Base-by-base conservation (phyloP, 2,888 invertebrate genomes). In the Diarsia brunnea region DNA sequence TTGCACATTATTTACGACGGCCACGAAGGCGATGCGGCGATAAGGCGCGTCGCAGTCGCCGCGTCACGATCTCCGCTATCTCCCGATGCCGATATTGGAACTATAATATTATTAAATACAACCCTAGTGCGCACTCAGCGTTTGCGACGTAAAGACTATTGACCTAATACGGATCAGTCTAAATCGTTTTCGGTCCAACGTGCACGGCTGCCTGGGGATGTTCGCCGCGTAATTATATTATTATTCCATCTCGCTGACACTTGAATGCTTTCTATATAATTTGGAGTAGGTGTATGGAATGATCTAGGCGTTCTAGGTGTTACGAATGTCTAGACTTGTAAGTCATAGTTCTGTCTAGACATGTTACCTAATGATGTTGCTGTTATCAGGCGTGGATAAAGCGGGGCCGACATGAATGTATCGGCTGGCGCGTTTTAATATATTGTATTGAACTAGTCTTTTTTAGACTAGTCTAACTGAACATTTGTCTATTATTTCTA, bases 1-100 rank as follows among this genome's bases (percentile, higher is more conserved):
- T 95, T 95, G 95, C 95, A 94, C 95, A 95, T 96, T 96, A 96
- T 96, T 96, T 96, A 96, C 96, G 95, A 95, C 91, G 93, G 91
- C 95, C 96, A 96, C 96, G 96, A 96, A 95, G 92, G 90, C 95
- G 96, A 96, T 96, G 94, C 93, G 89, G 92, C 94, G 96, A 96
- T 96, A 96, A 96, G 95, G 95, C 94, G 94, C 95, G 95, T 96
- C 96, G 95, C 95, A 95, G 94, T 93, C 95, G 92, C 95, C 93
- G 93, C 95, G 95, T 96, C 96, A 96, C 96, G 96, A 96, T 96
- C 96, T 95, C 81, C 86, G 88, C 95, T 96, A 95, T 95, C 95
- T 94, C 85, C 90, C 90, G 94, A 95, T 94, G 91, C 92, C 92
- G 95, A 95, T 95, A 95, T 94, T 94, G 93, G 92, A 93, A 91